Evolutionary conservation across 2,888 invertebrate species (phyloP).

Genomic region (Augochlorella aurata): DNA sequence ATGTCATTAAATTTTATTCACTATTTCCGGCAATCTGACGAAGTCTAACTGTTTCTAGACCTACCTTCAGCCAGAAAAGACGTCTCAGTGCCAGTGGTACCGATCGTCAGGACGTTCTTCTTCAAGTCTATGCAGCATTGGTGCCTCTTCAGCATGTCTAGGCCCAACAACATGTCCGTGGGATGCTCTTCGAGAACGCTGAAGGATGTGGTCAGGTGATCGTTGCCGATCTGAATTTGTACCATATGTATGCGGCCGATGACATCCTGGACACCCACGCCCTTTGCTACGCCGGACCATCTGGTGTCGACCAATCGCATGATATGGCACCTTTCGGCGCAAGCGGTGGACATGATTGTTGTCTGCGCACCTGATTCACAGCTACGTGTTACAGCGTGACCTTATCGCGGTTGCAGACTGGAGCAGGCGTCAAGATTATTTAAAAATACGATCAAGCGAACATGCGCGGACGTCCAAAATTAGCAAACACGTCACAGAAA

Average conservation of each 20-base stretch:
- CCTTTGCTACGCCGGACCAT: slow-evolving; percentile 98
- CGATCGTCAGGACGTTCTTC: slow-evolving; percentile 93
- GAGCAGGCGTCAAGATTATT: neutral
- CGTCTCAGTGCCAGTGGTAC: slow-evolving; percentile 96
- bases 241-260: slow-evolving; percentile 98
- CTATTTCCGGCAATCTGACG: too few species aligned
- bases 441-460: neutral
- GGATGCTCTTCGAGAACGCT: slow-evolving; percentile 98
- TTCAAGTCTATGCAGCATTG: slow-evolving; percentile 97
- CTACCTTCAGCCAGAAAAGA: slow-evolving; percentile 91
- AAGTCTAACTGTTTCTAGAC: neutral
- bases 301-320: slow-evolving; percentile 94
- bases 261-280: slow-evolving; percentile 97
- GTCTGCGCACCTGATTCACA: slow-evolving; percentile 90
- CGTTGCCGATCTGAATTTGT: slow-evolving; percentile 97
- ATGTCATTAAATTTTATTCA: neutral
- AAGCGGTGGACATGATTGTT: slow-evolving; percentile 98
- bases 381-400: neutral
- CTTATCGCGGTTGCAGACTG: too few species aligned
- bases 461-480: slow-evolving; percentile 57
- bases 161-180: slow-evolving; percentile 98
- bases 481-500: slow-evolving; percentile 50
- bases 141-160: slow-evolving; percentile 98
- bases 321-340: slow-evolving; percentile 96
- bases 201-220: slow-evolving; percentile 97